Evolutionary conservation across 2,113 vertebrate genomes (phyloP).

Genomic region (Glaucidium brasilianum): DNA sequence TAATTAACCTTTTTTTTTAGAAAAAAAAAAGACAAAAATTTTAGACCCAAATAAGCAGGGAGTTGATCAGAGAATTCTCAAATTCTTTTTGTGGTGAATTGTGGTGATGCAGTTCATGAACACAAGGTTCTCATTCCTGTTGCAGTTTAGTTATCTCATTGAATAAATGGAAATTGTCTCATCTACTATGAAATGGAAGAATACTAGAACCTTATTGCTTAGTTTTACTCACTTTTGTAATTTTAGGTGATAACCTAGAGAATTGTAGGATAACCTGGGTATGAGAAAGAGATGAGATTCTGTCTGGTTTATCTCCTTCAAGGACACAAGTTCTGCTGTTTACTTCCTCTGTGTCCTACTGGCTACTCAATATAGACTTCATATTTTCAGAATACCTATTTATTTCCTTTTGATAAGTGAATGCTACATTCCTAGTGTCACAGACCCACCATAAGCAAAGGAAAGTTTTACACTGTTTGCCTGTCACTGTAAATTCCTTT

Average conservation of each 20-base stretch:
- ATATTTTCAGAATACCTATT: neutral
- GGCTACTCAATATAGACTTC: neutral
- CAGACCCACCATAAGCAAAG: neutral
- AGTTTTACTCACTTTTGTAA: neutral
- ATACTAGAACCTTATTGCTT: neutral
- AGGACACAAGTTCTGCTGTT: neutral
- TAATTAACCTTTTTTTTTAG: neutral
- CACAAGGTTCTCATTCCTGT: neutral
- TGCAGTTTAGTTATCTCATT: neutral
- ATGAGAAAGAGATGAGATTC: neutral
- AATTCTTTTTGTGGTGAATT: neutral
- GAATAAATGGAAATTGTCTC: neutral
- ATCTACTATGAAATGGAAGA: neutral
- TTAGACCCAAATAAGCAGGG: neutral
- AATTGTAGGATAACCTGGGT: neutral
- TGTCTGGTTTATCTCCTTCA: neutral
- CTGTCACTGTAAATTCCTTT: neutral
- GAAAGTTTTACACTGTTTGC: neutral
- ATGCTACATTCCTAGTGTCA: neutral
- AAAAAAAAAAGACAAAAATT: neutral
- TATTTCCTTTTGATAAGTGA: neutral
- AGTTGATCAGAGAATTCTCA: neutral
- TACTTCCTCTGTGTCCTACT: neutral
- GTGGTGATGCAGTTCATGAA: neutral
- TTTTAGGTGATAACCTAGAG: neutral